phyloP scores from a whole-genome alignment of 1,140 invertebrate species.

The Cotesia chilonis region DNA sequence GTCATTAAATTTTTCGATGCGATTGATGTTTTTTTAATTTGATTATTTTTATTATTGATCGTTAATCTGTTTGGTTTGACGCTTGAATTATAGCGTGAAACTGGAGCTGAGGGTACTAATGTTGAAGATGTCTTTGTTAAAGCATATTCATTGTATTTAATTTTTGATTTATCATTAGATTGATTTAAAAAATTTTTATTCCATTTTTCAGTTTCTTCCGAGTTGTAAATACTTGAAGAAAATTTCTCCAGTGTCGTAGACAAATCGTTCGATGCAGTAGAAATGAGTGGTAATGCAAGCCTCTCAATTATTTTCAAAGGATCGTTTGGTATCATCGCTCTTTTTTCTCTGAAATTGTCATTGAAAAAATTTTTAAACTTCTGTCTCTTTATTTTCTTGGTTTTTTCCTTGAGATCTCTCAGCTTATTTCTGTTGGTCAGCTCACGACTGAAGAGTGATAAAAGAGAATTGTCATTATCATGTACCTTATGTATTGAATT shows the following conservation, averaged over 20 bases:
- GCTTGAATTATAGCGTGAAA: not conserved
- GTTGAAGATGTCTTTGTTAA: not conserved
- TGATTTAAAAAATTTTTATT: conserved; percentile 12
- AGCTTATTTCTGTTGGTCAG: not conserved
- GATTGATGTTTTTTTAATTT: too few relatives aligned
- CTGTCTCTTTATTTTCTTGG: not conserved
- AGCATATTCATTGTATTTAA: conserved; percentile 2
- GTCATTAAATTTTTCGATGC: too few relatives aligned
- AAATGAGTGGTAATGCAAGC: not conserved
- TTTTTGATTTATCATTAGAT: conserved; percentile 20
- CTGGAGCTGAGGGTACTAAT: not conserved
- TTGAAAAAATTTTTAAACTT: not conserved
- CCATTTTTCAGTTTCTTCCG: conserved; percentile 2
- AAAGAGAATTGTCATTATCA: conserved; percentile 32
- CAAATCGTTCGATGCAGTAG: not conserved
- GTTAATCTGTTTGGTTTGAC: not conserved
- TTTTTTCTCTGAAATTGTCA: not conserved
- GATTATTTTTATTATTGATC: not conserved
- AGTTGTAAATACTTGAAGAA: not conserved
- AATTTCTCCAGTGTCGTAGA: not conserved
- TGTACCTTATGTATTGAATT: conserved; percentile 35
- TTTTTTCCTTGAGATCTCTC: not conserved
- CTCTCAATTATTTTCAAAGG: not conserved
- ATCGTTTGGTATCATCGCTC: not conserved
- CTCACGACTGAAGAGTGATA: not conserved